A percentile compares a stretch with the other conserved stretches of the same genome.
Conservation (phyloP, 2,888 invertebrate genomes). For the Dryomyza anilis region DNA sequence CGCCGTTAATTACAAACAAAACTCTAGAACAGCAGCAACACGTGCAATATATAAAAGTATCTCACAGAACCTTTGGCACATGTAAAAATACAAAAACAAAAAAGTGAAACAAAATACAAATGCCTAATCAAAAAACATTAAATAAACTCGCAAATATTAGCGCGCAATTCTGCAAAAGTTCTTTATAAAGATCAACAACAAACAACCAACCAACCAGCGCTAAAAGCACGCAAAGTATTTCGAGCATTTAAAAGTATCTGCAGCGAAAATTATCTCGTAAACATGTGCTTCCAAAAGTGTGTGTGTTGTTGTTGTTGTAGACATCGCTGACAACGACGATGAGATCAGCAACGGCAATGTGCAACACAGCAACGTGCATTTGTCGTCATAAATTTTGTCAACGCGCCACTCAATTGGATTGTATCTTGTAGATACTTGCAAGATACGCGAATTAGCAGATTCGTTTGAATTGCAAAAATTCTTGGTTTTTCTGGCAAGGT, state of each 20-base stretch:
- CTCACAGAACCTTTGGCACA: too few species aligned
- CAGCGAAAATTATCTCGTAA: too few species aligned
- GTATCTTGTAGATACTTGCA: not conserved
- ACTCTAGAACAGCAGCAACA: constrained; percentile 15
- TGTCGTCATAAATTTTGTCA: not conserved
- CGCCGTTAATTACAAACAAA: not conserved
- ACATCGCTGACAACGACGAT: not conserved
- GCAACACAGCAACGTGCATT: not conserved
- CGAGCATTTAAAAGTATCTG: too few species aligned
- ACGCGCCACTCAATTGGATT: not conserved
- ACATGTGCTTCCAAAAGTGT: constrained; percentile 6
- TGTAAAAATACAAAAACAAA: not conserved
- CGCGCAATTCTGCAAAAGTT: constrained; percentile 19
- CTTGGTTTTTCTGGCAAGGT: not conserved
- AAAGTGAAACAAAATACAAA: not conserved
- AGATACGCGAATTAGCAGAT: too few species aligned
- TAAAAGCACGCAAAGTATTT: too few species aligned
- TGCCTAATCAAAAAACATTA: too few species aligned
- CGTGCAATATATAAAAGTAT: constrained; percentile 8
- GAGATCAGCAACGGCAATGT: constrained; percentile 8
- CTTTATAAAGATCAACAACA: not conserved
- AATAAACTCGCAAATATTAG: not conserved
- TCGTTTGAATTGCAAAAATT: too few species aligned
- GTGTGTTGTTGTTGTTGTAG: constrained; percentile 5
- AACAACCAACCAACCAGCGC: constrained; percentile 1